Base-by-base conservation (phyloP, 2,888 invertebrate genomes). In the Sarcophaga variegata region DNA sequence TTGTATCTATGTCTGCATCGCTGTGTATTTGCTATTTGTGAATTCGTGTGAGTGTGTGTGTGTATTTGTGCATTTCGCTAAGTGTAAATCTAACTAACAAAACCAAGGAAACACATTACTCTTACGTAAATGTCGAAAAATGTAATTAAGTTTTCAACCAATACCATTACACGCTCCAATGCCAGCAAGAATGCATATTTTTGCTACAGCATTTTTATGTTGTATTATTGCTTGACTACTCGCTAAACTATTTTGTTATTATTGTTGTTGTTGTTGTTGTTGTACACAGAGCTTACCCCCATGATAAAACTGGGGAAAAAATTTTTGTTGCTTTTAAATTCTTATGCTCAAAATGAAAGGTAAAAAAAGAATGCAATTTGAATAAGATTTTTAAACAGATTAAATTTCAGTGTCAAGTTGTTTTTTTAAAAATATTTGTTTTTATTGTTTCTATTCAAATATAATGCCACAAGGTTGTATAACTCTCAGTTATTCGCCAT, bases 81-180 rank as follows among this genome's bases (percentile, higher is more conserved):
- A 79, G 84, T 84, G 81, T 84, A 87, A 87, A 82, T 84, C 84
- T 84, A 84, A 87, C 87, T 84, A 87, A 84, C 81, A 84, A 87
- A 87, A 87, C 84, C 87, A 87, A 87, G 87, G 87, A 87, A 82
- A 82, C 76, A 82, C 88, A 88, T 88, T 86, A 88, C 86, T 86
- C 86, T 86, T 84, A 85, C 77, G 83, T 70, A 85, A 87, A 86
- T 85, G 87, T 87, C 83, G 88, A 88, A 87, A 87, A 88, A 88
- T 88, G 86, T 86, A 88, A 88, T 88, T 88, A 88, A 88, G 88
- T 88, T 83, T 85, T 85, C 85, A 88, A 85, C 87, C 87, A 87
- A 88, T 85, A 88, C 83, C 79, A 88, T 88, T 85, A 85, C 86
- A 88, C 71, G 86, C 85, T 83, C 85, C 83, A 82, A 78, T 83